phyloP scores from a whole-genome alignment of 2,113 vertebrate genomes.

The Seriola rivoliana region DNA sequence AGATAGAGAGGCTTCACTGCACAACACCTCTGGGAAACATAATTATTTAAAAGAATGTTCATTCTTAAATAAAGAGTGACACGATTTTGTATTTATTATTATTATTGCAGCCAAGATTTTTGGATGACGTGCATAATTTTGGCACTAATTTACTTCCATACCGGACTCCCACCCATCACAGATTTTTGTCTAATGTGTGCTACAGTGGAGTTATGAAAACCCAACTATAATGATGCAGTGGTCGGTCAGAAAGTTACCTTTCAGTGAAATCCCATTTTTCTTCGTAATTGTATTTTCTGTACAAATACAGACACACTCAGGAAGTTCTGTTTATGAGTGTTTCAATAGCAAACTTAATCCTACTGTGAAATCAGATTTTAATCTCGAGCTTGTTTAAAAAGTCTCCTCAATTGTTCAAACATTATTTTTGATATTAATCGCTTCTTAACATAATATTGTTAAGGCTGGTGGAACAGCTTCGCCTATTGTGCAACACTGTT shows the following conservation, averaged over 20 bases:
- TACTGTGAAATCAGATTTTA: slow-evolving; percentile 47
- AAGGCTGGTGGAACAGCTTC: slow-evolving; percentile 38
- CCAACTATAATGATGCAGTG: background rate
- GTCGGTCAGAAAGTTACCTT: background rate
- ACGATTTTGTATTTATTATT: background rate
- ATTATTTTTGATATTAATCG: slow-evolving; percentile 46
- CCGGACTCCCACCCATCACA: background rate
- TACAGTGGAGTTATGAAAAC: background rate
- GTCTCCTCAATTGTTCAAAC: slow-evolving; percentile 47
- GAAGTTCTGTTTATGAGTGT: slow-evolving; percentile 38
- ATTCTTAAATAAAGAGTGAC: background rate
- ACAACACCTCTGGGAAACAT: background rate
- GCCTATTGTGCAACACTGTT: slow-evolving; percentile 58
- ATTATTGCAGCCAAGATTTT: background rate
- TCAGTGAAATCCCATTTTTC: slow-evolving; percentile 12
- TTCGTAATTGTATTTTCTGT: slow-evolving; percentile 46
- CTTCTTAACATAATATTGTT: slow-evolving; percentile 34
- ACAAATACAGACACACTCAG: slow-evolving; percentile 46
- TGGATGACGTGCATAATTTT: background rate
- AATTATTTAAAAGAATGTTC: background rate
- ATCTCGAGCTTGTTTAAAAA: slow-evolving; percentile 51
- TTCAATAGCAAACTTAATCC: slow-evolving; percentile 20
- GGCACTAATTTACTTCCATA: background rate
- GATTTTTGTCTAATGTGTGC: background rate
- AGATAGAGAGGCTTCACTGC: background rate